Evolutionary conservation across 2,888 invertebrate genomes (phyloP).

Genomic region (Tribolium freemani): DNA sequence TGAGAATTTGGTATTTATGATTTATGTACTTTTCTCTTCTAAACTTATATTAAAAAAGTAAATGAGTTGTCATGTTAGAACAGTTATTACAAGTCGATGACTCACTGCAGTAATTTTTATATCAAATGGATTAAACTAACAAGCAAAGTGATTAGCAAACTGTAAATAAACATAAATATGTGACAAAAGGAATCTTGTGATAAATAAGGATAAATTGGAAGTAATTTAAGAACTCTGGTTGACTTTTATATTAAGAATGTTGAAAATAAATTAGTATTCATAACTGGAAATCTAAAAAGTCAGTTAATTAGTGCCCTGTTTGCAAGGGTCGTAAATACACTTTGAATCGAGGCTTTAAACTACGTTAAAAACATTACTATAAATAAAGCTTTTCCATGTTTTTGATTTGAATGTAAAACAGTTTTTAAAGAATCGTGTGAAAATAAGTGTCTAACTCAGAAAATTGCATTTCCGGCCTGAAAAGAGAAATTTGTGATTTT

Average conservation of each 20-base stretch:
- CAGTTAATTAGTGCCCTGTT: background rate
- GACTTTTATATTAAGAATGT: background rate
- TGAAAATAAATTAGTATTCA: background rate
- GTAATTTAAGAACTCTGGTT: background rate
- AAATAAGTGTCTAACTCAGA: background rate
- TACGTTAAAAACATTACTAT: background rate
- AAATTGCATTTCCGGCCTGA: background rate
- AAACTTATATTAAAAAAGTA: too few relatives aligned
- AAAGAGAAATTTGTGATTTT: background rate
- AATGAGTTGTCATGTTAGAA: too few relatives aligned
- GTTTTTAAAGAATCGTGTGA: background rate
- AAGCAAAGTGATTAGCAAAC: background rate
- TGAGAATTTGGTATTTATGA: too few relatives aligned
- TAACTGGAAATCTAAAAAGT: background rate
- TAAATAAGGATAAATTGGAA: background rate
- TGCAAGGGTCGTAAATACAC: background rate
- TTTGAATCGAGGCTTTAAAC: background rate
- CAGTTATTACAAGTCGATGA: background rate
- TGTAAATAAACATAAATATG: background rate
- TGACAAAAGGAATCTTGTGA: background rate
- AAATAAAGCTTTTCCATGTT: background rate
- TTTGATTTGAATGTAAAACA: background rate
- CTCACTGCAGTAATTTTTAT: background rate
- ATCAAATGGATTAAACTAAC: background rate
- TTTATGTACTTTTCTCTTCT: too few relatives aligned